phyloP scores from a whole-genome alignment of 2,888 invertebrate species.

The Clusia tigrina region DNA sequence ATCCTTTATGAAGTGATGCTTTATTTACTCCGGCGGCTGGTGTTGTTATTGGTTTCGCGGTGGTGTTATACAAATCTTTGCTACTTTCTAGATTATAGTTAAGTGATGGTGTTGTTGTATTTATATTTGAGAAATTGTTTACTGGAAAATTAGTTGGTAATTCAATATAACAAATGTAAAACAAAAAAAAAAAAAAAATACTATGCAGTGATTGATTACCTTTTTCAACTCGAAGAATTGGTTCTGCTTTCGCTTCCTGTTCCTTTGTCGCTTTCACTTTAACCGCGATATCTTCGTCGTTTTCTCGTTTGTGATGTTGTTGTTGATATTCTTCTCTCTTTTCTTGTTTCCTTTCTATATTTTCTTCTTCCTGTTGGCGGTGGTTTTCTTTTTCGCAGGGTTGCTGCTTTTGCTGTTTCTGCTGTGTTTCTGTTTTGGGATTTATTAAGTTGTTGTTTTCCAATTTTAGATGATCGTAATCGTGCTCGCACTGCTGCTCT shows the following conservation, averaged over 20 bases:
- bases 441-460: constrained; percentile 31
- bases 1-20: constrained; percentile 17
- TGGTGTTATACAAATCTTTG: constrained; percentile 64
- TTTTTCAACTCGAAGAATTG: not conserved
- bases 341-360: constrained; percentile 19
- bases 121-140: constrained; percentile 31
- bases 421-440: constrained; percentile 18
- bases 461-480: constrained; percentile 27
- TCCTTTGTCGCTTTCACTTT: not conserved
- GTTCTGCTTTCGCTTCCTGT: not conserved
- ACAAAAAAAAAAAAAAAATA: constrained; percentile 12
- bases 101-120: constrained; percentile 34
- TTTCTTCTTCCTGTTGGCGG: constrained; percentile 31
- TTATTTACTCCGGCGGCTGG: too few species aligned
- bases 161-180: constrained; percentile 27
- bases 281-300: constrained; percentile 7
- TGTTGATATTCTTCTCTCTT: constrained; percentile 29
- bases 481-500: constrained; percentile 37
- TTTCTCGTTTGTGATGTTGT: constrained; percentile 45
- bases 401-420: constrained; percentile 40
- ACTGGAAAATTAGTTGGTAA: constrained; percentile 12
- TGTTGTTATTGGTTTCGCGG: constrained; percentile 40
- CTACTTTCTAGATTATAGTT: constrained; percentile 46
- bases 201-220: too few species aligned
- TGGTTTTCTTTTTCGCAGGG: constrained; percentile 30